phyloP scores from a whole-genome alignment of 2,113 vertebrate species.

The Salvelinus namaycush region DNA sequence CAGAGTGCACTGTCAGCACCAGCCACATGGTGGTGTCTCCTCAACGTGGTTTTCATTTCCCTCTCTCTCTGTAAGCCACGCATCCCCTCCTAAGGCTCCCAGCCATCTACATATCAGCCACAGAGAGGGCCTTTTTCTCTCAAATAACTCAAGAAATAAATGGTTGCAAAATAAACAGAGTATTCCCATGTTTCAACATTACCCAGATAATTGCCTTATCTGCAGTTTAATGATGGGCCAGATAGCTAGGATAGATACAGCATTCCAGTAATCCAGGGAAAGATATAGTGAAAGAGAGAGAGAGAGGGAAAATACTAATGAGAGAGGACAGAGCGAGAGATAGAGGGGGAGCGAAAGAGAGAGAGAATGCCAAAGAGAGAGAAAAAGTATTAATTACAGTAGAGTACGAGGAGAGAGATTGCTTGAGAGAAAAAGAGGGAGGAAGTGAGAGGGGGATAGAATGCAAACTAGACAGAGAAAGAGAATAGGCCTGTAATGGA shows the following conservation, averaged over 20 bases:
- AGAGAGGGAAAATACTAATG: neutral
- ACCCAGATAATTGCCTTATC: conserved; percentile 67
- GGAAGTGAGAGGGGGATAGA: neutral
- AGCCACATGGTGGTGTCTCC: conserved; percentile 51
- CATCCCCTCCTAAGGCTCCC: conserved; percentile 63
- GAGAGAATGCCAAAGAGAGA: neutral
- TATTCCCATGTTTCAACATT: conserved; percentile 70
- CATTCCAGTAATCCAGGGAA: conserved; percentile 62
- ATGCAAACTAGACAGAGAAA: conserved; percentile 6
- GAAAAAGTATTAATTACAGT: neutral
- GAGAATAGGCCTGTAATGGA: neutral
- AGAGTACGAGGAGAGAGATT: conserved; percentile 6
- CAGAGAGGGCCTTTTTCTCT: conserved; percentile 59
- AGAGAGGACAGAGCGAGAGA: neutral
- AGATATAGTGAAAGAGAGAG: neutral
- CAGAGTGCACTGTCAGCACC: neutral
- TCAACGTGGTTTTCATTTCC: conserved; percentile 60
- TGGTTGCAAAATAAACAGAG: conserved; percentile 68
- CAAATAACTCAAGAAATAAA: conserved; percentile 64
- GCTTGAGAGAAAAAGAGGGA: too few relatives aligned
- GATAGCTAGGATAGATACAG: conserved; percentile 55
- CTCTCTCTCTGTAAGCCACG: conserved; percentile 50
- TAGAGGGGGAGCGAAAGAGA: conserved; percentile 1
- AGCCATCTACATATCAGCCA: conserved; percentile 67
- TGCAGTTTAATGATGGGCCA: conserved; percentile 40